Base-by-base conservation (phyloP, 2,113 vertebrate genomes). In the Mustela nigripes region DNA sequence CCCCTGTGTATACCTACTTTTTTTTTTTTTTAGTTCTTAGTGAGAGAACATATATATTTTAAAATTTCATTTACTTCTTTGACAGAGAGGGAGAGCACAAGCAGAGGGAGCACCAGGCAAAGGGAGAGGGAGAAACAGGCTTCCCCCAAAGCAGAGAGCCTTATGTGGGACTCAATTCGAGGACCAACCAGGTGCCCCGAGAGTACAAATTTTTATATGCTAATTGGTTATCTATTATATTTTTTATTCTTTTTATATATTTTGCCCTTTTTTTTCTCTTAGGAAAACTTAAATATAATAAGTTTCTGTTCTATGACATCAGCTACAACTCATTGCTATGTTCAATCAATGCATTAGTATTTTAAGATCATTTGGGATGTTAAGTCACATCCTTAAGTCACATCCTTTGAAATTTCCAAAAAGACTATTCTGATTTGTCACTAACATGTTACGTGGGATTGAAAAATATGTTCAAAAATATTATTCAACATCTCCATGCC, bases 331-430 rank as follows among this genome's bases (percentile, higher is more conserved):
- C 18, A n/a, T 94, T 76, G 33, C 39, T 85, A 16, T 56, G 31
- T 94, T 92, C 50, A 76, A 62, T 65, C 53, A 94, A 18, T 80
- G 8, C 14, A 24, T 15, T 67, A 28, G 58, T 73, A 83, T 87
- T 88, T 89, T 89, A 91, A 81, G 50, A 92, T 89, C 1, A 63
- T 92, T 97, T 82, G 26, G 48, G 36, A 58, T 48, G 19, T 96
- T 81, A 92, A 92, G 18, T 90, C 84, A 78, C 45, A 94, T 42
- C 6, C 48, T 96, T 81, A 92, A 92, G 18, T 90, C 84, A 78
- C 45, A 94, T 42, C 4, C 48, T 42, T 42, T 89, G 22, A 74
- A 94, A 78, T 92, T 86, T 91, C n/a, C 28, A 89, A 74, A 92
- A 81, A 93, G 28, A 28, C 62, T 56, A 91, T 91, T 96, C 48